Base-by-base conservation (phyloP, 1,140 invertebrate genomes). In the Ylistrum balloti region DNA sequence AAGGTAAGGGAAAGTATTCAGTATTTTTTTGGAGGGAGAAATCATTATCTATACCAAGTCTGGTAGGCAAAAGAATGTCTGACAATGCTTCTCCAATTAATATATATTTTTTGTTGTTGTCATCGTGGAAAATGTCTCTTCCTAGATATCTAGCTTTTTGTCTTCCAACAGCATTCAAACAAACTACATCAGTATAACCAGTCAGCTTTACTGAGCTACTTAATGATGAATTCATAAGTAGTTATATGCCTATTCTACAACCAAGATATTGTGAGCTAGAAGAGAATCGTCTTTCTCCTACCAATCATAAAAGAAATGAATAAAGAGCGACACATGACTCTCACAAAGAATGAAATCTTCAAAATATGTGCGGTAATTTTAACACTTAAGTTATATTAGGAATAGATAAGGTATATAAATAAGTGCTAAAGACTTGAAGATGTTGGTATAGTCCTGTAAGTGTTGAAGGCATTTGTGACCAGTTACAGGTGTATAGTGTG, bases 121-220 rank as follows among this genome's bases (percentile, higher is more conserved):
- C 9, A n/a, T 28, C 11, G 22, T 74, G 56, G 56, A 74, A 74
- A 74, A 28, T 74, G 56, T 74, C 28, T 74, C 17, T 74, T 74
- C 56, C 56, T 74, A 28, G 56, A 74, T 74, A 74, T 74, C 28
- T 28, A 74, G 22, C n/a, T 74, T 74, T 74, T 74, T 74, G 22
- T 74, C 56, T 74, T 74, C 56, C 22, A 74, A 74, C 56, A 74
- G 56, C 56, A 74, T 74, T 74, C 56, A 74, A 74, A 74, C 22
- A 74, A 28, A 5, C 17, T n/a, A 28, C 0, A n/a, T n/a, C 15
- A n/a, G 56, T 74, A 74, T n/a, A n/a, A 74, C 56, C 56, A 74
- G 28, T 74, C 56, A 74, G 22, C 56, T n/a, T 28, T 74, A 17
- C 41, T 45, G 0, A 74, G 22, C 22, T 74, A 0, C 17, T 9